Percentiles rank a stretch among this genome's conserved stretches.
Evolutionary conservation across 2,113 vertebrate species (phyloP).

Genomic region (Gavialis gangeticus): DNA sequence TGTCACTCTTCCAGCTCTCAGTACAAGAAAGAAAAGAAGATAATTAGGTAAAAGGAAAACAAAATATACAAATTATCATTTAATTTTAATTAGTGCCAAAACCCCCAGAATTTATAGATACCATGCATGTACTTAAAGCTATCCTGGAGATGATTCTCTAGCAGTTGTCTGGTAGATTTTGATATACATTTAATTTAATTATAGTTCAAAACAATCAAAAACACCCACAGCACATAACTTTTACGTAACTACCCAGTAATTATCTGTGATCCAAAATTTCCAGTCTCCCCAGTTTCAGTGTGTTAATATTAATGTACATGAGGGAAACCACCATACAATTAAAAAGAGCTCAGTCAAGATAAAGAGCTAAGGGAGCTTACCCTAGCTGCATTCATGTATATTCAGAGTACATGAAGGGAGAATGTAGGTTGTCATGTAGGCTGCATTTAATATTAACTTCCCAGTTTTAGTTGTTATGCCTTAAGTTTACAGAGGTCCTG

Average conservation of each 20-base stretch:
- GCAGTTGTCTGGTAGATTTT: not conserved
- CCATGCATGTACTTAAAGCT: not conserved
- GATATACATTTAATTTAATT: not conserved
- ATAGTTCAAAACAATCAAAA: not conserved
- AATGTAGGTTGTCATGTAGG: not conserved
- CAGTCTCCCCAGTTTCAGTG: not conserved
- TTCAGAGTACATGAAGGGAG: not conserved
- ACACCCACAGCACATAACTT: not conserved
- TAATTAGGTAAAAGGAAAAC: not conserved
- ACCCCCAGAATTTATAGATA: not conserved
- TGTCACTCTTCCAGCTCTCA: not conserved
- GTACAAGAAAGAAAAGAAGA: not conserved
- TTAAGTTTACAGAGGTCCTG: too few relatives aligned
- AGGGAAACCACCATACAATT: not conserved
- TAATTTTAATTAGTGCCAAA: not conserved
- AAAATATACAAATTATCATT: not conserved
- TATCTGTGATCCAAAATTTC: not conserved
- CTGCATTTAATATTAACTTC: not conserved
- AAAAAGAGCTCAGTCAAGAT: not conserved
- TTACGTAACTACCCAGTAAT: not conserved
- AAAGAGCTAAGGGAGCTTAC: not conserved
- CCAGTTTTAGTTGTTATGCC: not conserved
- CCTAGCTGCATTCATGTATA: not conserved
- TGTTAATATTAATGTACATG: not conserved
- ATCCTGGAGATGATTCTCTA: not conserved